Conservation (phyloP, 1,140 invertebrate genomes). For the Sweltsa coloradensis region DNA sequence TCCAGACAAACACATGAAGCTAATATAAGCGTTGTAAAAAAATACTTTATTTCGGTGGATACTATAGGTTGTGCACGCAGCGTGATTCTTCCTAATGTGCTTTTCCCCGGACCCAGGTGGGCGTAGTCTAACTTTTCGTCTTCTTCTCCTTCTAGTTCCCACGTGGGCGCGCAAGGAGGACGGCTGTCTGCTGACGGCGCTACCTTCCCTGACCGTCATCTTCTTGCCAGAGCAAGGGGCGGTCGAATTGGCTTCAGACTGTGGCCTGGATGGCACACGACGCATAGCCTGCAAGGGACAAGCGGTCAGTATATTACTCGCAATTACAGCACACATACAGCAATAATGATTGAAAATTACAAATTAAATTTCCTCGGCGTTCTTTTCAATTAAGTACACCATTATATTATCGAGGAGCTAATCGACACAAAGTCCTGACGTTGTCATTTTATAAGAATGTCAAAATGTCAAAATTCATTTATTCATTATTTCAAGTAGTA, state of each 20-base stretch:
- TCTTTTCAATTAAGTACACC: no score
- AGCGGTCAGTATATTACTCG: constrained; percentile 36
- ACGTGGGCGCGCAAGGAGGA: constrained; percentile 47
- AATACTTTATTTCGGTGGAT: no score
- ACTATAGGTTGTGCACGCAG: no score
- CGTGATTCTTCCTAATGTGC: no score
- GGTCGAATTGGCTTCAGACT: constrained; percentile 75
- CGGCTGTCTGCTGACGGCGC: constrained; percentile 48
- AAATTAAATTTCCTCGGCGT: no score
- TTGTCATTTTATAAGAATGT: not conserved
- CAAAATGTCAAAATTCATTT: not conserved
- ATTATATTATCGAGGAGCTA: no score
- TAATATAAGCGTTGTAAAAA: no score
- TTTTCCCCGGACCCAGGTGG: no score
- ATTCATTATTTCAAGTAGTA: not conserved
- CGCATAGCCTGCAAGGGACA: constrained; percentile 54
- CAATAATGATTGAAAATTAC: no score
- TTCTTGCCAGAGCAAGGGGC: constrained; percentile 64
- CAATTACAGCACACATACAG: not conserved
- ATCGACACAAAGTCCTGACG: no score
- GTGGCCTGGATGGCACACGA: constrained; percentile 72
- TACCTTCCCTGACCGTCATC: constrained; percentile 53
- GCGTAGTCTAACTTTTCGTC: no score
- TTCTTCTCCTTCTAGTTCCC: constrained; percentile 39
- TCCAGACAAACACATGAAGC: no score